Conservation (phyloP, 92 coral and sea anemone genomes). For the Actinostola sp. region DNA sequence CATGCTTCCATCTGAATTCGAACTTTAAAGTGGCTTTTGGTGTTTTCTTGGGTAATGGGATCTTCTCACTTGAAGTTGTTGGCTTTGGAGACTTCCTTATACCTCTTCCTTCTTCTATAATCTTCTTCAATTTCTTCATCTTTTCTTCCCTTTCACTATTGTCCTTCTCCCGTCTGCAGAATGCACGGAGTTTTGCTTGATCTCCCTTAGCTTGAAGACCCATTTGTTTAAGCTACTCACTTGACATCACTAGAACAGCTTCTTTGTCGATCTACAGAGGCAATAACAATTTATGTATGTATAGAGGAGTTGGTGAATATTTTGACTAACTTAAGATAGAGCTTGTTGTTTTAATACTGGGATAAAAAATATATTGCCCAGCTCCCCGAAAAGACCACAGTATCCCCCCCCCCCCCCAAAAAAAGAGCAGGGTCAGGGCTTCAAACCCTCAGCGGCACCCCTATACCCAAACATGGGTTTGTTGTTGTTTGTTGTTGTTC, state of each 20-base stretch:
- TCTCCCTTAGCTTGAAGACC: slow-evolving; percentile 44
- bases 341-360: too few species aligned
- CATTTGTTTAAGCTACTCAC: slow-evolving; percentile 20
- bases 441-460: too few species aligned
- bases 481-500: too few species aligned
- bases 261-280: slow-evolving; percentile 31
- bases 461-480: too few species aligned
- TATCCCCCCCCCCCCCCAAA: too few species aligned
- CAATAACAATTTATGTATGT: too few species aligned
- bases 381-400: too few species aligned
- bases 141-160: slow-evolving; percentile 22
- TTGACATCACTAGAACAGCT: slow-evolving; percentile 16
- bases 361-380: too few species aligned
- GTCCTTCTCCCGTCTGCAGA: slow-evolving; percentile 21
- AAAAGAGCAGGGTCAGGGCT: too few species aligned
- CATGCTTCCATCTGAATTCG: slow-evolving; percentile 60
- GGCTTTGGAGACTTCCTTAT: slow-evolving; percentile 7
- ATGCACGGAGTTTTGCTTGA: slow-evolving; percentile 42
- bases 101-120: slow-evolving; percentile 22
- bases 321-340: too few species aligned
- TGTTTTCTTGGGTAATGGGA: slow-evolving; percentile 6
- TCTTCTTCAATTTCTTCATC: slow-evolving; percentile 29
- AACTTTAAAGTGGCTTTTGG: slow-evolving; percentile 45
- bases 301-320: too few species aligned
- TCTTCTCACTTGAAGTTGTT: slow-evolving; percentile 8